These are phyloP conservation scores for Cyclargus thomasi DNA, from an alignment of 1,140 invertebrate genomes.

Conservation along the genomic window DNA sequence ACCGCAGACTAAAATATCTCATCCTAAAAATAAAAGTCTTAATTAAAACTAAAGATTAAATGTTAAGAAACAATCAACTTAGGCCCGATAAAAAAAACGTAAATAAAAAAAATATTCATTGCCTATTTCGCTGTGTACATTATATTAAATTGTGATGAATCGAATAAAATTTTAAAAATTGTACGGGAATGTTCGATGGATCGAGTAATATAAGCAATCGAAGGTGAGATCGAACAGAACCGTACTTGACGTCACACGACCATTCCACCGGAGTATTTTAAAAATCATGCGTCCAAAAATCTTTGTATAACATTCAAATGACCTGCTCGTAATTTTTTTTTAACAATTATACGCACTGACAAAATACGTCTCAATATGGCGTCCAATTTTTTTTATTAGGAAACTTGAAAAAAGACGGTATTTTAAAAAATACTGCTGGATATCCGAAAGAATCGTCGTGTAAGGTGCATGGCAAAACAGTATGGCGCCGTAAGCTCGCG, in stretches of 20 bases:
- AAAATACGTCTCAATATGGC: background rate
- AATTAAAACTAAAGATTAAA: slow-evolving; percentile 67
- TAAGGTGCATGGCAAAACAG: slow-evolving; percentile 46
- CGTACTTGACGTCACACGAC: slow-evolving; percentile 27
- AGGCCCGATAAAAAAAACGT: slow-evolving; percentile 56
- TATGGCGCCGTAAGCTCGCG: slow-evolving; percentile 29
- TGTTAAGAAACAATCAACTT: slow-evolving; percentile 60
- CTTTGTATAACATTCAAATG: background rate
- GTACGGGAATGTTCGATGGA: slow-evolving; percentile 40
- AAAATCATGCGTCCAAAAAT: background rate
- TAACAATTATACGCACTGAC: background rate
- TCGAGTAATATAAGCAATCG: slow-evolving; percentile 15
- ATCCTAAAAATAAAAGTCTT: slow-evolving; percentile 74
- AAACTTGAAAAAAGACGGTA: background rate
- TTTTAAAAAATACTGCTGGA: slow-evolving; percentile 27
- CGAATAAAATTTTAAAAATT: slow-evolving; percentile 46
- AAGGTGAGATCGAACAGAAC: slow-evolving; percentile 38
- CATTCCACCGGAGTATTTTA: background rate
- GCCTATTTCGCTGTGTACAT: slow-evolving; percentile 48
- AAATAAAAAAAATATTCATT: slow-evolving; percentile 58
- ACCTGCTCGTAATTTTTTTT: no score
- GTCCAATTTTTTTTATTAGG: no score
- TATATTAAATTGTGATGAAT: slow-evolving; percentile 37
- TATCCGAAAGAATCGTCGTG: background rate
- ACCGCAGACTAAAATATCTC: slow-evolving; percentile 73